phyloP scores from a whole-genome alignment of 30 jellyfish, hydroid and myxozoan genomes.

The Aurelia aurita complex sp. Pacific region DNA sequence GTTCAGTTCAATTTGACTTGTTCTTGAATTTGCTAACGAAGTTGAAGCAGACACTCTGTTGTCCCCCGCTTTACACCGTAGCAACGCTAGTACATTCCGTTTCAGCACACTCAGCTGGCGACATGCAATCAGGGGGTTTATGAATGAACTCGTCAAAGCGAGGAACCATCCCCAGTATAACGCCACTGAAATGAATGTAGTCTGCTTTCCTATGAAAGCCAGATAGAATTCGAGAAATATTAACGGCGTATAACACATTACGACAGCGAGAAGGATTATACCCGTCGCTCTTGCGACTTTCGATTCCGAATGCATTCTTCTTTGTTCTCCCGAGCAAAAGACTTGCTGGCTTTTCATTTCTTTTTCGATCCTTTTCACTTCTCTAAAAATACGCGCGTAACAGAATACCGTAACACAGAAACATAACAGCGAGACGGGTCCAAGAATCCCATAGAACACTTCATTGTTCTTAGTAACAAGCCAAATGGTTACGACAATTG shows the following conservation, averaged over 20 bases:
- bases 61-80: not conserved
- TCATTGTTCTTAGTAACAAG: slow-evolving; percentile 33
- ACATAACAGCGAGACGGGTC: slow-evolving; percentile 3
- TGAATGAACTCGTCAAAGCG: slow-evolving; percentile 14
- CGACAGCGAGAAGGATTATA: slow-evolving; percentile 25
- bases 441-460: slow-evolving; percentile 22
- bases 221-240: slow-evolving; percentile 26
- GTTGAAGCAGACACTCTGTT: slow-evolving; percentile 1
- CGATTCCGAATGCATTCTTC: slow-evolving; percentile 37
- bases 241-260: slow-evolving; percentile 42
- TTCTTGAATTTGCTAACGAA: slow-evolving; percentile 1
- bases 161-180: slow-evolving; percentile 57
- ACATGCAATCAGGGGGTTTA: slow-evolving; percentile 51
- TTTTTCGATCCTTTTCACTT: slow-evolving; percentile 48
- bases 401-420: slow-evolving; percentile 10
- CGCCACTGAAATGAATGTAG: not conserved
- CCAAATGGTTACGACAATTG: slow-evolving; percentile 13
- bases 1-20: slow-evolving; percentile 10
- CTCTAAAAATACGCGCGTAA: slow-evolving; percentile 28
- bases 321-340: slow-evolving; percentile 27
- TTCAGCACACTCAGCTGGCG: slow-evolving; percentile 48
- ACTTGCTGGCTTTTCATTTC: slow-evolving; percentile 48
- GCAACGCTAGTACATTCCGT: slow-evolving; percentile 2
- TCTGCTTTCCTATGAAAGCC: slow-evolving; percentile 22
- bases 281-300: slow-evolving; percentile 66